Base-by-base conservation (phyloP, 1,140 invertebrate species). In the Akabosia matsudoensis region DNA sequence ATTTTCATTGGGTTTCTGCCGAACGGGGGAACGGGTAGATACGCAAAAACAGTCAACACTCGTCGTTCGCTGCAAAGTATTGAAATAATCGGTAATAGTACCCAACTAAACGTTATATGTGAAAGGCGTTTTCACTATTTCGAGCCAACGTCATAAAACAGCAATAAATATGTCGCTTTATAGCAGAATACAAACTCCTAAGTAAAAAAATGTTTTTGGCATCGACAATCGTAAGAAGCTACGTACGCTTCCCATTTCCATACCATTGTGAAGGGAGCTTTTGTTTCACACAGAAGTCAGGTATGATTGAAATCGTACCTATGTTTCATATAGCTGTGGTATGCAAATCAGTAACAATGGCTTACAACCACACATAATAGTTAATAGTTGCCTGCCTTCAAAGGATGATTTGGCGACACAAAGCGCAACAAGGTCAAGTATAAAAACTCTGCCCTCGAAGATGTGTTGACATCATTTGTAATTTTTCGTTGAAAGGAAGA, bases 361-460 rank as follows among this genome's bases (percentile, higher is more conserved):
- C n/a, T n/a, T n/a, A n/a, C n/a, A n/a, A n/a, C n/a, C n/a, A n/a
- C n/a, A n/a, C n/a, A n/a, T n/a, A n/a, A n/a, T n/a, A n/a, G n/a
- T n/a, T n/a, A n/a, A n/a, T n/a, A n/a, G n/a, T 10, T 45, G 37
- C 7, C 7, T 45, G 37, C 37, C 7, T 61, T 7, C 54, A 61
- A 22, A 22, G 24, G 54, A 24, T 24, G 54, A 61, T 61, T 7
- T 24, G 54, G 24, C n/a, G 54, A 61, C 54, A 67, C 30, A 67
- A 4, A 31, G 28, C 28, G 14, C 24, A 67, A 31, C 61, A 67
- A 67, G 61, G 61, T 67, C 61, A 67, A 67, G 61, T 67, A 67
- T 67, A 67, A 67, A 67, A 30, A 67, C 61, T 30, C 61, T 4
- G 30, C 30, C 26, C 61, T 67, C 26, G n/a, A 67, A 67, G 10